Evolutionary conservation across 2,797 vertebrate species (phyloP).

Genomic region (Typhlichthys eigenmanni): DNA sequence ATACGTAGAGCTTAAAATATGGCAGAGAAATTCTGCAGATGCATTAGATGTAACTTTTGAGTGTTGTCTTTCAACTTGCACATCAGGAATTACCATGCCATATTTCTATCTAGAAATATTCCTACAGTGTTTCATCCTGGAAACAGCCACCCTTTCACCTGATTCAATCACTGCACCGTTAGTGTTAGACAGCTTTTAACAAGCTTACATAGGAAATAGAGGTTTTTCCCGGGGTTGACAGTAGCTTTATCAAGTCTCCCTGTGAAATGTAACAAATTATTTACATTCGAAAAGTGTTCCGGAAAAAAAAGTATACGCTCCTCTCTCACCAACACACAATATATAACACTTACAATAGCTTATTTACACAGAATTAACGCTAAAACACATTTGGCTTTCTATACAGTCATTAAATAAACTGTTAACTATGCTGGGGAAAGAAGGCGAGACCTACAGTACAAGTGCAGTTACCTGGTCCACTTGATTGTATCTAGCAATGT

Average conservation of each 20-base stretch:
- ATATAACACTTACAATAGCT: slow-evolving; percentile 5
- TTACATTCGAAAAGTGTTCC: slow-evolving; percentile 19
- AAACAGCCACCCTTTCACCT: slow-evolving; percentile 58
- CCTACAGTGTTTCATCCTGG: not conserved
- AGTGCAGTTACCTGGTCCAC: slow-evolving; percentile 79
- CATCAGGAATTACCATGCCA: slow-evolving; percentile 50
- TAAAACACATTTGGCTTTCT: not conserved
- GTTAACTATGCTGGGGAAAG: not conserved
- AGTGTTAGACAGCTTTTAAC: slow-evolving; percentile 33
- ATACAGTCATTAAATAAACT: too few relatives aligned
- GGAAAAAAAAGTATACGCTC: not conserved
- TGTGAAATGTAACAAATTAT: slow-evolving; percentile 75
- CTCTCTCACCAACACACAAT: not conserved
- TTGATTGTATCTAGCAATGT: slow-evolving; percentile 92
- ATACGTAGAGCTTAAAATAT: slow-evolving; percentile 41
- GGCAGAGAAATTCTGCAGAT: slow-evolving; percentile 30
- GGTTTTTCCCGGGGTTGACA: slow-evolving; percentile 54
- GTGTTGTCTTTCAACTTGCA: slow-evolving; percentile 8
- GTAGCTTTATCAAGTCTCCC: slow-evolving; percentile 79
- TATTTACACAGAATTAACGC: slow-evolving; percentile 2
- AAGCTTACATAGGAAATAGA: slow-evolving; percentile 76
- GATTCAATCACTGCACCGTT: slow-evolving; percentile 43
- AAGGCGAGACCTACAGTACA: not conserved
- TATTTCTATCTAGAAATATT: slow-evolving; percentile 48
- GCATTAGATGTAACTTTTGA: not conserved